These are phyloP conservation scores for Panthera leo DNA, from an alignment of 2,113 vertebrate species.

Conservation along the genomic window DNA sequence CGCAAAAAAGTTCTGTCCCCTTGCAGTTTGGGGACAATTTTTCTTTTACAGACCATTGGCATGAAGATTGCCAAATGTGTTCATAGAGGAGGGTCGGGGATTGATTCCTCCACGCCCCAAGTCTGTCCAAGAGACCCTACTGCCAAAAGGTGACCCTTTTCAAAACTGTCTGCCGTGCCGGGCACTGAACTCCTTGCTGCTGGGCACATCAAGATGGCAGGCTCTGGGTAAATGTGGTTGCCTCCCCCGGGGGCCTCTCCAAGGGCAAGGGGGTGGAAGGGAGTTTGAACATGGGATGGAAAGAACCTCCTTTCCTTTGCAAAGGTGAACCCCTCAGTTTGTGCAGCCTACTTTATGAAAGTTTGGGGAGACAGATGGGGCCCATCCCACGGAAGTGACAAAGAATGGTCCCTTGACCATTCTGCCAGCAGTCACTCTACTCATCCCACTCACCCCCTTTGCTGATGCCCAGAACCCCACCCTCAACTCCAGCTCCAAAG, in stretches of 20 bases:
- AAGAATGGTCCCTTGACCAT: neutral
- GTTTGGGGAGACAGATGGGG: neutral
- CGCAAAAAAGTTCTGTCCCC: neutral
- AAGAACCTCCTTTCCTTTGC: neutral
- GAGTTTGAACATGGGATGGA: neutral
- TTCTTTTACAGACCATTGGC: neutral
- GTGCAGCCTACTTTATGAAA: neutral
- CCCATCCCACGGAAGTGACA: neutral
- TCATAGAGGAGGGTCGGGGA: too few relatives aligned
- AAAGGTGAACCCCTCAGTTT: neutral
- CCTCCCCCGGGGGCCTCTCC: neutral
- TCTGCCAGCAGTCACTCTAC: neutral
- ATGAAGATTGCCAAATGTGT: neutral
- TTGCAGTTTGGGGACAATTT: neutral
- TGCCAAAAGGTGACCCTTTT: neutral
- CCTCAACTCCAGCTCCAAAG: neutral
- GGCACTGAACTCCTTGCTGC: neutral
- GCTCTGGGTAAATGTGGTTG: neutral
- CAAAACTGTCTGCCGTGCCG: neutral
- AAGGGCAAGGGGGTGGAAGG: neutral
- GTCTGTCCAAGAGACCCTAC: neutral
- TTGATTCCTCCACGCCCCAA: neutral
- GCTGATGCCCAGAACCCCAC: neutral
- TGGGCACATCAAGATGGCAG: neutral
- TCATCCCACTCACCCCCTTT: neutral